Base-by-base conservation (phyloP, 2,888 invertebrate genomes). In the Rhagium mordax region DNA sequence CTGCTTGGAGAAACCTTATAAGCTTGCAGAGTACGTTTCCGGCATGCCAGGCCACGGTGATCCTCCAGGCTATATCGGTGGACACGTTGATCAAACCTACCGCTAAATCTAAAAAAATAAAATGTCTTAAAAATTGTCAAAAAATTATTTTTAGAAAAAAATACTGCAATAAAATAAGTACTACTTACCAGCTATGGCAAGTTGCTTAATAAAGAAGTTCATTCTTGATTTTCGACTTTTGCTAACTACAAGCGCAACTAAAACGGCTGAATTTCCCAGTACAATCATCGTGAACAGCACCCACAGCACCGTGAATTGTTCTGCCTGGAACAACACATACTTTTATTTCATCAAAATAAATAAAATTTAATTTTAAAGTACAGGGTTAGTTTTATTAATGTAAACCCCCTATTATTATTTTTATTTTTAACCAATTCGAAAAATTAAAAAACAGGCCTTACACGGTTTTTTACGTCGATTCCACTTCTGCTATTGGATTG, bases 11-110 rank as follows among this genome's bases (percentile, higher is more conserved):
- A 87, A 96, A 97, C 82, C 94, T 93, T 76, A 97, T 94, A 75
- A 95, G 86, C 88, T 97, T 97, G 89, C 97, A 97, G 84, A 95
- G 95, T 61, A 94, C 88, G 86, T 96, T 96, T 2, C 97, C 97
- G 0, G 96, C 96, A 79, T 95, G 90, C 96, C 97, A 97, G 2
- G 94, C 92, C 70, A 97, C 94, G 1, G 96, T 96, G 74, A 95
- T 94, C 84, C 95, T 93, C 94, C 96, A 96, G 70, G 96, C 91
- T 74, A 97, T 96, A 84, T 97, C 97, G 10, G 95, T 96, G 76
- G 96, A 91, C 41, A 97, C 97, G 86, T 94, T 95, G 84, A 97
- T 93, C 70, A 97, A 88, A 15, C 97, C 97, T 70, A 97, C 97
- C 77, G 94, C 92, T 64, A 97, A 89, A 92, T 97, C 97, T 97